Evolutionary conservation across 2,113 vertebrate genomes (phyloP).

Genomic region (Mormyrus lacerda): DNA sequence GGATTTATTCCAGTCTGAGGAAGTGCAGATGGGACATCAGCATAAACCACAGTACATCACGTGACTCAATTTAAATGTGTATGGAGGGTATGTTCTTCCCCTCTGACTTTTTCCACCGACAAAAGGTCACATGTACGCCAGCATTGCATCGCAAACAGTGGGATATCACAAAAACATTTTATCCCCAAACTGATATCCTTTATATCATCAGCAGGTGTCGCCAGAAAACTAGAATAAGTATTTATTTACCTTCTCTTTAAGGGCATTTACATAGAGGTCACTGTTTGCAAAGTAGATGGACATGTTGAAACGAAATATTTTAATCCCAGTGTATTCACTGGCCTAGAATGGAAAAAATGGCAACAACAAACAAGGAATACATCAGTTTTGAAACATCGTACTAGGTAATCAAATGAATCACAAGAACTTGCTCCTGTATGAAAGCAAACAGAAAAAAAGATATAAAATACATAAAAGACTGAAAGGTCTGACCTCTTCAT

Average conservation of each 20-base stretch:
- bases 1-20: constrained; percentile 82
- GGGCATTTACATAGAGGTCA: constrained; percentile 74
- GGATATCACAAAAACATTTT: neutral
- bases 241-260: constrained; percentile 81
- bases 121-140: neutral
- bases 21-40: constrained; percentile 3
- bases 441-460: neutral
- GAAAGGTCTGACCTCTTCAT: constrained; percentile 71
- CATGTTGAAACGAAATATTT: constrained; percentile 91
- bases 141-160: neutral
- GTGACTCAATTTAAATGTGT: neutral
- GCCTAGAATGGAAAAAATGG: constrained; percentile 45
- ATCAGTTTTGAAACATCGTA: neutral
- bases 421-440: neutral
- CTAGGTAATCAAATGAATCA: neutral
- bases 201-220: neutral
- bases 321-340: constrained; percentile 78
- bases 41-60: neutral
- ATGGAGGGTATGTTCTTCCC: neutral
- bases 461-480: neutral
- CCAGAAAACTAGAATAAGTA: neutral
- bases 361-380: neutral
- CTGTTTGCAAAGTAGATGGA: constrained; percentile 96
- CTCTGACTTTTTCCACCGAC: neutral
- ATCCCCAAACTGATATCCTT: neutral